A percentile compares a stretch with the other conserved stretches of the same genome.
Evolutionary conservation across 2,797 vertebrate species (phyloP).

Genomic region (Typhlichthys eigenmanni): DNA sequence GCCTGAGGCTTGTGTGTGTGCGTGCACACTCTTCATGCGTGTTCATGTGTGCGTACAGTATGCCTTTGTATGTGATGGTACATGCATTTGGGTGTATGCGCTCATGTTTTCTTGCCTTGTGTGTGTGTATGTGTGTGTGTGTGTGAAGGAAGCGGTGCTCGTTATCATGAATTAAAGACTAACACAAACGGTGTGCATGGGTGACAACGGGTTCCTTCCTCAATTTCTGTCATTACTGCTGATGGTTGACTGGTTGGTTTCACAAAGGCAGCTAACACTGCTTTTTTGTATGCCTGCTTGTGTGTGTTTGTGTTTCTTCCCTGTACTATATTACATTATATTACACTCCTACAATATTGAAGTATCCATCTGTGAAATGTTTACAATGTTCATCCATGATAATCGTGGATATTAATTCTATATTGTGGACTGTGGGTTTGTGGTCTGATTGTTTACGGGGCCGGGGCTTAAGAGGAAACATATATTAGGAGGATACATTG

Average conservation of each 20-base stretch:
- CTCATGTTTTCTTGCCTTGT: neutral
- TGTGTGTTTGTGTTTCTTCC: constrained; percentile 1
- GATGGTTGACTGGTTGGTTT: constrained; percentile 41
- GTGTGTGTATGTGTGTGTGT: constrained; percentile 4
- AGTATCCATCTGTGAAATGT: too few species aligned
- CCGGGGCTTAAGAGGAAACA: constrained; percentile 11
- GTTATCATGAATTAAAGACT: constrained; percentile 37
- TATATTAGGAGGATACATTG: constrained; percentile 27
- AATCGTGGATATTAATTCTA: neutral
- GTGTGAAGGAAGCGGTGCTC: constrained; percentile 24
- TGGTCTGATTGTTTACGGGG: constrained; percentile 9
- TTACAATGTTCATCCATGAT: too few species aligned
- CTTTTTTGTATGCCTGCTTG: neutral
- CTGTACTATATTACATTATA: neutral
- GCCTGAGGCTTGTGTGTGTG: neutral
- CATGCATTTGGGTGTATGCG: constrained; percentile 1
- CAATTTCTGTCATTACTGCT: constrained; percentile 47
- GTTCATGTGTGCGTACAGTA: neutral
- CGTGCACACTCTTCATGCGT: neutral
- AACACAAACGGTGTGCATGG: constrained; percentile 5
- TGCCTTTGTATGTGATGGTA: neutral
- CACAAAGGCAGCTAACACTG: constrained; percentile 14
- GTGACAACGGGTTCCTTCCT: constrained; percentile 20
- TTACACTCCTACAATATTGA: too few species aligned
- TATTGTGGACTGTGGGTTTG: neutral